Evolutionary conservation across 2,113 vertebrate species (phyloP).

Genomic region (Ptilonorhynchus violaceus): DNA sequence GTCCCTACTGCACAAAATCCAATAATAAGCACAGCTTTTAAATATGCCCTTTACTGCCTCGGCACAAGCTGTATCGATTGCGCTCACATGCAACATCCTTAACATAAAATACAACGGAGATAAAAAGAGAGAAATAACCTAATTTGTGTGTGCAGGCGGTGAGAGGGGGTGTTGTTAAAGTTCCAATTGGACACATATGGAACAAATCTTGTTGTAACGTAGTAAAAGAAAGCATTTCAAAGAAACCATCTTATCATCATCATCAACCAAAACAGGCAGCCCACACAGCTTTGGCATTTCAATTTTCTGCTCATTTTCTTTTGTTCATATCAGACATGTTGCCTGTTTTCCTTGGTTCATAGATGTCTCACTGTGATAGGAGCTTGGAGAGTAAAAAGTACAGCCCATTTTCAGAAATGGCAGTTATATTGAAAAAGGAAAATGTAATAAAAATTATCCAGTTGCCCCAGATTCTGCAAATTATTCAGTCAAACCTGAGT

Average conservation of each 20-base stretch:
- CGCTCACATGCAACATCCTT: background rate
- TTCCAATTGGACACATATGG: background rate
- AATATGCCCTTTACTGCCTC: background rate
- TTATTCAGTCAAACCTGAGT: background rate
- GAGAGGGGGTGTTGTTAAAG: background rate
- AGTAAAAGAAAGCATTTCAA: background rate
- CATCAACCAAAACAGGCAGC: background rate
- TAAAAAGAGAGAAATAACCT: background rate
- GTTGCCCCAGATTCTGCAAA: background rate
- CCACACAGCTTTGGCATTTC: background rate
- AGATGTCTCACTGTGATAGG: background rate
- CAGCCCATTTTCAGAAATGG: background rate
- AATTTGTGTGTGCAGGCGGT: background rate
- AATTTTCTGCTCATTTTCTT: slow-evolving; percentile 40
- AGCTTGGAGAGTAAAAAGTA: background rate
- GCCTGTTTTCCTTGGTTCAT: background rate
- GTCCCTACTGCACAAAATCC: background rate
- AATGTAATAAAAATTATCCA: background rate
- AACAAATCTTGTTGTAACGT: background rate
- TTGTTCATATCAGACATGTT: background rate
- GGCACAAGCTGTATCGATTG: background rate
- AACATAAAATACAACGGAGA: background rate
- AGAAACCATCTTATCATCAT: background rate
- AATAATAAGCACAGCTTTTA: background rate
- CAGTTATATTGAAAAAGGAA: background rate